Evolutionary conservation across 2,113 vertebrate genomes (phyloP), one percentile per base, ranked within the genome.

Genomic region (Gadus macrocephalus): DNA sequence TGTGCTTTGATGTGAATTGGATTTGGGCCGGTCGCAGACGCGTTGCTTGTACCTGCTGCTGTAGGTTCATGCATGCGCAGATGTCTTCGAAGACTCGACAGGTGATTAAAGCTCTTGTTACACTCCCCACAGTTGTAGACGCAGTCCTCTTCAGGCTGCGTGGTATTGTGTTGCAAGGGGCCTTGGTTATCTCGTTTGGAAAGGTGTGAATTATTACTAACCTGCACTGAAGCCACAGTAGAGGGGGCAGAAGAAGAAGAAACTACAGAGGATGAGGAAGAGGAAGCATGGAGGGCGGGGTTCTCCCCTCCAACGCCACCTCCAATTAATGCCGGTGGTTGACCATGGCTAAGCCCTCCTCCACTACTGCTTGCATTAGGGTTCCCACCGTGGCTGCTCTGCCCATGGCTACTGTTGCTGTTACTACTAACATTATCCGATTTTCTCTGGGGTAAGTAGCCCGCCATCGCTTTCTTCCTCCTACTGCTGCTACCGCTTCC

Each of bases 391-490:
- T 91, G 89, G 78, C 83, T 85, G 81, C 78, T 87, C 62, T 91
- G 89, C 77, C 86, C 84, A 75, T 91, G 89, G 77, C 86, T 85
- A 76, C 81, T 87, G 74, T 73, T 83, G 72, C 72, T 84, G 79
- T 83, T 89, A 82, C 71, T 88, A 66, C 9, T 71, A 63, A 9
- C 12, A 49, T 71, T 83, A 12, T 93, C 92, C 66, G 87, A 80
- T 83, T 93, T 93, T 83, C 92, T 90, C 72, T 93, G 92, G 35
- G 92, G 92, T 79, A 93, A 83, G 81, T 93, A 93, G 31, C 92
- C 92, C 7, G 91, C 91, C 92, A 93, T 93, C 7, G 92, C 92
- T 85, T 93, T 93, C 81, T 93, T 93, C 72, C 92, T 91, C 76
- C 92, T 89, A 77, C 92, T 90, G 64, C 91, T 90, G 77, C 83